Conservation (phyloP, 2,797 vertebrate genomes). For the Distichodus sexfasciatus region DNA sequence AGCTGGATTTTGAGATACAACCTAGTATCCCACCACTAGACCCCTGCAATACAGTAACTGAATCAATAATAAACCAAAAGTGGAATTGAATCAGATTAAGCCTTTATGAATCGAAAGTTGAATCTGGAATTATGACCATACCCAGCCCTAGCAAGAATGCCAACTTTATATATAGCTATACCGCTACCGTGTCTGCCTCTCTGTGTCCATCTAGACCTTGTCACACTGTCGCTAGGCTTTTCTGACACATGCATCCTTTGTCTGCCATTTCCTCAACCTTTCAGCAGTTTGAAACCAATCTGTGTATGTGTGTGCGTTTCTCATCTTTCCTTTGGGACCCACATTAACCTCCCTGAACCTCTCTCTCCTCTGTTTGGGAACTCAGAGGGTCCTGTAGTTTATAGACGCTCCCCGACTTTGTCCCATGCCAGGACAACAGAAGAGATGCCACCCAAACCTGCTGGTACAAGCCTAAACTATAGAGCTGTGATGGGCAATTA, state of each 20-base stretch:
- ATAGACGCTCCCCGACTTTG: conserved; percentile 60
- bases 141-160: no score
- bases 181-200: no score
- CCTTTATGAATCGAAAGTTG: no score
- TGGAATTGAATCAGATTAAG: no score
- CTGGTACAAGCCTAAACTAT: conserved; percentile 61
- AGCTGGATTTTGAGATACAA: no score
- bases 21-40: no score
- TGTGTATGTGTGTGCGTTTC: neutral
- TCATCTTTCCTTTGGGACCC: conserved; percentile 41
- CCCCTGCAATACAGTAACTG: no score
- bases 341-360: conserved; percentile 48
- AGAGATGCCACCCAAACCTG: conserved; percentile 54
- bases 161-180: no score
- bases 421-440: conserved; percentile 55
- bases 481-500: conserved; percentile 56
- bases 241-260: neutral
- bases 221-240: neutral
- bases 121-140: no score
- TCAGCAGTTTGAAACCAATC: neutral
- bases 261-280: neutral
- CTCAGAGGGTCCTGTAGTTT: conserved; percentile 56
- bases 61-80: no score
- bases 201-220: neutral
- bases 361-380: conserved; percentile 49